phyloP scores from a whole-genome alignment of 2,797 vertebrate genomes.

The Diceros bicornis region DNA sequence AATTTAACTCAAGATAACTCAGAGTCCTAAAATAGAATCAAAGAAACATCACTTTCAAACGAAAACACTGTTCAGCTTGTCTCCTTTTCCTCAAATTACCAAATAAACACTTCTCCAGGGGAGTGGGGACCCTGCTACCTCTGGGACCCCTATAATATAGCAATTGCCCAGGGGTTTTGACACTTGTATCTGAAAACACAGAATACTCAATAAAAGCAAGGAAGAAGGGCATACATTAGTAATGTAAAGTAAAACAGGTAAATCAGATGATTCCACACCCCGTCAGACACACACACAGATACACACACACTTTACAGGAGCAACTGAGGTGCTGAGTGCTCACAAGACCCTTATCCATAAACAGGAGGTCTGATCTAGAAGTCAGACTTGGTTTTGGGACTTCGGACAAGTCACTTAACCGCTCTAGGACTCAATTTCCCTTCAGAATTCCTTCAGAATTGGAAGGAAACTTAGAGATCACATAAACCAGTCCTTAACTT shows the following conservation, averaged over 20 bases:
- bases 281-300: neutral
- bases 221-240: neutral
- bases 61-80: constrained; percentile 27
- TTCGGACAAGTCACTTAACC: neutral
- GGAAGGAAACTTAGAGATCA: neutral
- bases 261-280: neutral
- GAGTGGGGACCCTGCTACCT: neutral
- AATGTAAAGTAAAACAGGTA: neutral
- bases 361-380: neutral
- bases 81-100: constrained; percentile 34
- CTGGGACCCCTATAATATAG: neutral
- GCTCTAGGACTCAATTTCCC: neutral
- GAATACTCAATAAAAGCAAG: neutral
- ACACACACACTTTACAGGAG: neutral
- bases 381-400: neutral
- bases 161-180: neutral
- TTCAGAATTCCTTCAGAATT: neutral
- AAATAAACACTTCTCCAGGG: neutral
- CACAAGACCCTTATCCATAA: neutral
- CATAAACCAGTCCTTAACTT: neutral
- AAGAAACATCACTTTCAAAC: constrained; percentile 27
- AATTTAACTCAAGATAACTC: constrained; percentile 47
- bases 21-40: constrained; percentile 13
- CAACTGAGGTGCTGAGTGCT: neutral
- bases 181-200: neutral